Evolutionary conservation across 2,113 vertebrate genomes (phyloP).

Genomic region (Salvelinus sp.): DNA sequence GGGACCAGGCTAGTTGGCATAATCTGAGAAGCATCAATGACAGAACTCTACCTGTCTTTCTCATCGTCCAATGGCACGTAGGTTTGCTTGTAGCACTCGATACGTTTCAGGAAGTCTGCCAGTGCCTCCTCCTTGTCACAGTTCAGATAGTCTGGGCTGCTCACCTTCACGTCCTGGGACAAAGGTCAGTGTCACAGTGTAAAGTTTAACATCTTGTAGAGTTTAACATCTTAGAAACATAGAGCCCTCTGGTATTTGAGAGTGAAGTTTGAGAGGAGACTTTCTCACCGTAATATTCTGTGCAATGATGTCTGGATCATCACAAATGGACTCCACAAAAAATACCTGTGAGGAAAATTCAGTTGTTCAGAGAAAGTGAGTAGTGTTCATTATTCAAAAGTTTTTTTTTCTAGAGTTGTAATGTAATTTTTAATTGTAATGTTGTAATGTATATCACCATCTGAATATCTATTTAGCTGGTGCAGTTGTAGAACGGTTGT

Average conservation of each 20-base stretch:
- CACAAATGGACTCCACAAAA: constrained; percentile 89
- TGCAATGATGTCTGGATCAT: constrained; percentile 83
- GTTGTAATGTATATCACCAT: neutral
- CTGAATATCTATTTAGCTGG: neutral
- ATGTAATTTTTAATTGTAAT: no score
- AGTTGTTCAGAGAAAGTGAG: neutral
- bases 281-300: constrained; percentile 84
- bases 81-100: constrained; percentile 81
- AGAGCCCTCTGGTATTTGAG: neutral
- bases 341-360: constrained; percentile 74
- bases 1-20: neutral
- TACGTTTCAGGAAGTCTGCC: constrained; percentile 83
- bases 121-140: constrained; percentile 80
- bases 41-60: constrained; percentile 77
- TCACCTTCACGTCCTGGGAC: constrained; percentile 85
- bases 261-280: neutral
- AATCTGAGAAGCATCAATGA: neutral
- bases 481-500: neutral
- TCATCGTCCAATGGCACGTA: constrained; percentile 84
- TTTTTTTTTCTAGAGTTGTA: neutral
- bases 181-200: neutral
- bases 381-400: neutral
- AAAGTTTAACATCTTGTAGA: neutral
- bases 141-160: constrained; percentile 85
- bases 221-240: neutral